Conservation (phyloP, 2,797 vertebrate genomes). For the Dicrostonyx torquatus region DNA sequence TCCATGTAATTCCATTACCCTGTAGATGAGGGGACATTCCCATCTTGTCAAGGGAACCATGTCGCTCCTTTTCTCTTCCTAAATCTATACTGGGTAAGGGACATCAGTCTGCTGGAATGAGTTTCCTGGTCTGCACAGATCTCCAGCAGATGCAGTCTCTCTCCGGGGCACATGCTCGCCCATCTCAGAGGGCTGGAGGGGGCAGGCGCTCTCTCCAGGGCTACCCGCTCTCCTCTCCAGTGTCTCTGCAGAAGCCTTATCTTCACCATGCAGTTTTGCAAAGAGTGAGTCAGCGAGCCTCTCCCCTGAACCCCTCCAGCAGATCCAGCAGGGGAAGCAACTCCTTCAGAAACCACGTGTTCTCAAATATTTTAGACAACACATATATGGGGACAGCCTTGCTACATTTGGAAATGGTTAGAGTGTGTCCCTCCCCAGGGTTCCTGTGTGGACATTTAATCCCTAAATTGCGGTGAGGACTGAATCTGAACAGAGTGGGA, state of each 20-base stretch:
- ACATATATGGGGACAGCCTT: neutral
- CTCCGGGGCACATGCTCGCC: neutral
- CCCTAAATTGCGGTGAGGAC: neutral
- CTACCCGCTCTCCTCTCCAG: fast-evolving
- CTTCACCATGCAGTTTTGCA: neutral
- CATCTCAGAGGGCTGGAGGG: neutral
- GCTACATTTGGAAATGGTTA: neutral
- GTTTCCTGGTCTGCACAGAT: neutral
- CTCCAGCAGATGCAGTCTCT: neutral
- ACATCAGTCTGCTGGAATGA: neutral
- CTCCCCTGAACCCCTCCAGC: neutral
- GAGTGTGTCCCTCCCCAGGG: neutral
- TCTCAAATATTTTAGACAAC: neutral
- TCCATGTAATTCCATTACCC: neutral
- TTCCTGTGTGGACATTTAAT: neutral
- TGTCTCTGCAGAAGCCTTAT: neutral
- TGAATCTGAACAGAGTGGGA: neutral
- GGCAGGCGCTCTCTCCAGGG: neutral
- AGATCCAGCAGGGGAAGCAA: neutral
- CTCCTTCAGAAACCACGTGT: neutral
- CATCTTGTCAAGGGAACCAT: neutral
- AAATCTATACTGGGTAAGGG: neutral
- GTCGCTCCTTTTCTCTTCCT: slow-evolving; percentile 9
- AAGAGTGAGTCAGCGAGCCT: neutral
- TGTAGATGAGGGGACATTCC: neutral